Evolutionary conservation across 1,140 invertebrate species (phyloP).

Genomic region (Drosophila busckii): DNA sequence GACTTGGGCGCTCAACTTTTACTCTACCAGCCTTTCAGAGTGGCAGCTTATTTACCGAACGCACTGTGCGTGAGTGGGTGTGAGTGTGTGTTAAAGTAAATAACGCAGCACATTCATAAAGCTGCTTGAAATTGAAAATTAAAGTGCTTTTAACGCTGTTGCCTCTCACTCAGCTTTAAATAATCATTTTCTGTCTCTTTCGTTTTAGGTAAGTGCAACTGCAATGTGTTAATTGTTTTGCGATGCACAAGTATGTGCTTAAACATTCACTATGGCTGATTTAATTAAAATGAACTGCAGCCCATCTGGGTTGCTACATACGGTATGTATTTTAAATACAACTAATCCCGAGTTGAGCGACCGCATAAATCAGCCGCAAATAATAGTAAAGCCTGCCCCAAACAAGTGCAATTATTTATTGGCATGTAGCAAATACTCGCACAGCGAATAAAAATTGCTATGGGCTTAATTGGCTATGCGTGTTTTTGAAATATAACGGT

Average conservation of each 20-base stretch:
- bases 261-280: slow-evolving; percentile 41
- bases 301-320: slow-evolving; percentile 1
- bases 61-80: slow-evolving; percentile 14
- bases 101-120: slow-evolving; percentile 60
- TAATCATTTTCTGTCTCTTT: slow-evolving; percentile 27
- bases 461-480: slow-evolving; percentile 50
- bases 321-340: slow-evolving; percentile 53
- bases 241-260: too few relatives aligned
- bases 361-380: slow-evolving; percentile 71
- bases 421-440: slow-evolving; percentile 32
- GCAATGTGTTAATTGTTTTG: slow-evolving; percentile 8
- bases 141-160: slow-evolving; percentile 8
- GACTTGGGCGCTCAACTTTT: slow-evolving; percentile 46
- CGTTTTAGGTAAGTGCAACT: slow-evolving; percentile 66
- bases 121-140: slow-evolving; percentile 54
- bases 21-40: slow-evolving; percentile 1
- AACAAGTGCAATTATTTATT: slow-evolving; percentile 51
- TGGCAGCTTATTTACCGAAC: slow-evolving; percentile 50
- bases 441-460: slow-evolving; percentile 38
- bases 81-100: slow-evolving; percentile 15
- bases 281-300: slow-evolving; percentile 71
- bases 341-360: slow-evolving; percentile 68
- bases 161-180: too few relatives aligned
- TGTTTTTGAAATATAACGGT: slow-evolving; percentile 18
- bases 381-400: slow-evolving; percentile 29